These are phyloP conservation scores for Macaca fascicularis DNA, from an alignment of 2,113 vertebrate genomes.

Conservation along the genomic window T2T-MFA8v1.1 NC_088375.1:19043501-19044000, in stretches of 20 bases:
- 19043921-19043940: background rate
- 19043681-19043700: background rate
- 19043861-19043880: background rate
- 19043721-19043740: background rate
- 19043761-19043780: slow-evolving; percentile 37
- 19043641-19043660: background rate
- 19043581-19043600: background rate
- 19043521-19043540: background rate
- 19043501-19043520: slow-evolving; percentile 55
- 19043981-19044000: background rate
- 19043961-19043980: background rate
- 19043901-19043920: background rate
- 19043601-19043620: background rate
- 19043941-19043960: background rate
- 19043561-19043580: background rate
- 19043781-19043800: slow-evolving; percentile 50
- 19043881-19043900: background rate
- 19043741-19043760: background rate
- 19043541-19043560: background rate
- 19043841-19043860: slow-evolving; percentile 21
- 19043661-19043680: background rate
- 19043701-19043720: background rate
- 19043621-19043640: accelerated
- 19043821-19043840: slow-evolving; percentile 51
- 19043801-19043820: slow-evolving; percentile 31